These are phyloP conservation scores for Brevimyrus niger DNA, from an alignment of 2,113 vertebrate species.

Conservation along the genomic window DNA sequence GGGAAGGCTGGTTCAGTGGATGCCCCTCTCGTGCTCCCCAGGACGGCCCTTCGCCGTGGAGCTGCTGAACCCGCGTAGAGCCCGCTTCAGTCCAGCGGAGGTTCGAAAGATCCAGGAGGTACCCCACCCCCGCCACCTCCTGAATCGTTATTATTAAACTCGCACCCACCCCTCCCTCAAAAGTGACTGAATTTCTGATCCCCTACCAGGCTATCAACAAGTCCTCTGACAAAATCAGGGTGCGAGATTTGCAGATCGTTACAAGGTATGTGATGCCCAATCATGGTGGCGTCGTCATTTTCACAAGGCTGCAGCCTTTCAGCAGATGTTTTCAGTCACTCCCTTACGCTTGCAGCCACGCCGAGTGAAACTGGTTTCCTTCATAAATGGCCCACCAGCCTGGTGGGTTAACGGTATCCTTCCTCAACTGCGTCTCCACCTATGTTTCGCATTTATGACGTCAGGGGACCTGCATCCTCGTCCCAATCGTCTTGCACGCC, in stretches of 20 bases:
- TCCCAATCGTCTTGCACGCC: not conserved
- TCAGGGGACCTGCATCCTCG: not conserved
- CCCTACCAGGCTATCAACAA: slow-evolving; percentile 75
- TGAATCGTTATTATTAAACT: not conserved
- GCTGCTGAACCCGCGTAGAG: slow-evolving; percentile 83
- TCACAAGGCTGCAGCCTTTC: not conserved
- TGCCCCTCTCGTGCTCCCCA: slow-evolving; percentile 36
- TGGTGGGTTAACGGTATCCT: not conserved
- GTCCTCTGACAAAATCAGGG: slow-evolving; percentile 85
- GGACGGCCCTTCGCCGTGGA: slow-evolving; percentile 95
- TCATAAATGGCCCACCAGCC: not conserved
- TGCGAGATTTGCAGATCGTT: slow-evolving; percentile 91
- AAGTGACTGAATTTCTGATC: not conserved
- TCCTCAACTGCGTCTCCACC: not conserved
- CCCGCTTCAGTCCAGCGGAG: slow-evolving; percentile 59
- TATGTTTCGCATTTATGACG: not conserved
- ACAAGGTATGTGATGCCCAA: slow-evolving; percentile 66
- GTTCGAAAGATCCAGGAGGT: slow-evolving; percentile 88
- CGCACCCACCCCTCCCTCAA: not conserved
- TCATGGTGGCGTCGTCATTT: not conserved
- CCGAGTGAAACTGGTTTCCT: not conserved
- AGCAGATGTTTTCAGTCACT: not conserved
- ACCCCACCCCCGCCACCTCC: not conserved
- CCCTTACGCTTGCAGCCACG: not conserved
- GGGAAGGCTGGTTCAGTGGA: not conserved